Base-by-base conservation (phyloP, 2,888 invertebrate species). In the Sminthurinus aureus region DNA sequence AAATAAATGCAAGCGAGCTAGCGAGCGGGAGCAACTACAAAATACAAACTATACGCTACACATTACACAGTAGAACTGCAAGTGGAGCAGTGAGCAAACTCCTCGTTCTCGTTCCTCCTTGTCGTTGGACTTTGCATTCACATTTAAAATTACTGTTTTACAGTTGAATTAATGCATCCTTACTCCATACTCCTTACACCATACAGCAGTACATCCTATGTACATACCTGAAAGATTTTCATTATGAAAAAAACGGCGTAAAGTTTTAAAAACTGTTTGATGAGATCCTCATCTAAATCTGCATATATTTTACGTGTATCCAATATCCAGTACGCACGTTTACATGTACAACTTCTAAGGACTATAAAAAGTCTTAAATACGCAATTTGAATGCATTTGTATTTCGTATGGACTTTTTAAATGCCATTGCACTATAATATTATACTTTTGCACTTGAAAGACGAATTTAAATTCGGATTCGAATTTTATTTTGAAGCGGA, bases 381-480 rank as follows among this genome's bases (percentile, higher is more conserved):
- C 58, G 58, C 13, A 58, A 58, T 58, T 58, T 58, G 58, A 18
- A 58, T 58, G 58, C 18, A 15, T 58, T 58, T 26, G 15, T 8
- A 51, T 6, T 58, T 58, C 26, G 15, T 8, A 51, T 6, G 75
- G n/a, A 20, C n/a, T 51, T 75, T 75, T 75, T 52, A 51, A 75
- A 75, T 51, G 51, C 75, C 18, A 75, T 75, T 38, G 38, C 20
- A 75, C n/a, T n/a, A n/a, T n/a, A n/a, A n/a, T n/a, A n/a, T n/a
- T n/a, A n/a, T n/a, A n/a, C n/a, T n/a, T n/a, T n/a, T 75, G 3
- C 51, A 51, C 74, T 38, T 38, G 20, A 22, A 51, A 20, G 11
- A 51, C 20, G 75, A 51, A 11, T 26, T 51, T 69, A 69, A 24
- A 20, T 69, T 69, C 12, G 69, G 18, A 69, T 69, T 11, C 20